phyloP scores from a whole-genome alignment of 1,140 invertebrate genomes.

The Bombus sibiricus region DNA sequence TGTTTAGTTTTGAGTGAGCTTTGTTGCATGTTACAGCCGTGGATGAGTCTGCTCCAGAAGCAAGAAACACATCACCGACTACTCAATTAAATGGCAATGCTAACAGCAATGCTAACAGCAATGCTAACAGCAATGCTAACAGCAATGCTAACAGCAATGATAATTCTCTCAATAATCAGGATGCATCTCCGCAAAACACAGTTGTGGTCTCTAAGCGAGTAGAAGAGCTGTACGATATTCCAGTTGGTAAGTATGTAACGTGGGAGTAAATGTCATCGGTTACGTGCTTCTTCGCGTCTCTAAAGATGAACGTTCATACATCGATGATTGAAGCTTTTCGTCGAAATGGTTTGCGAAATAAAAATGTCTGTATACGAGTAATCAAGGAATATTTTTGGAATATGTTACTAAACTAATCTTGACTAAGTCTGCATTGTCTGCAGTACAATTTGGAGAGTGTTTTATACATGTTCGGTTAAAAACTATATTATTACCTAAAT shows the following conservation, averaged over 20 bases:
- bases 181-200: slow-evolving; percentile 76
- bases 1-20: slow-evolving; percentile 76
- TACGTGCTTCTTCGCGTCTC: neutral
- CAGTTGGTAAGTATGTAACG: slow-evolving; percentile 87
- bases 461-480: neutral
- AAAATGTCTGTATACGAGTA: neutral
- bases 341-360: neutral
- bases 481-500: neutral
- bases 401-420: slow-evolving; percentile 1
- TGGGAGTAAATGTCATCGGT: slow-evolving; percentile 28
- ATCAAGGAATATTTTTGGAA: neutral
- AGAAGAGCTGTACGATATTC: slow-evolving; percentile 92
- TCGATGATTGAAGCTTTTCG: neutral
- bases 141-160: slow-evolving; percentile 82
- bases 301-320: neutral
- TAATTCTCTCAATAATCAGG: slow-evolving; percentile 82
- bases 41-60: slow-evolving; percentile 69
- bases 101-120: slow-evolving; percentile 81
- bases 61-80: slow-evolving; percentile 76
- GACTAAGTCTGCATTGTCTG: neutral
- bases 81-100: slow-evolving; percentile 81
- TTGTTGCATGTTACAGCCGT: slow-evolving; percentile 78
- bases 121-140: slow-evolving; percentile 81
- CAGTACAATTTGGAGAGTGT: slow-evolving; percentile 4
- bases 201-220: slow-evolving; percentile 83